Percentiles rank a stretch among this genome's conserved stretches.
These are phyloP conservation scores for Lanistes nyassanus DNA, from an alignment of 1,140 invertebrate genomes.

Conservation along the genomic window DNA sequence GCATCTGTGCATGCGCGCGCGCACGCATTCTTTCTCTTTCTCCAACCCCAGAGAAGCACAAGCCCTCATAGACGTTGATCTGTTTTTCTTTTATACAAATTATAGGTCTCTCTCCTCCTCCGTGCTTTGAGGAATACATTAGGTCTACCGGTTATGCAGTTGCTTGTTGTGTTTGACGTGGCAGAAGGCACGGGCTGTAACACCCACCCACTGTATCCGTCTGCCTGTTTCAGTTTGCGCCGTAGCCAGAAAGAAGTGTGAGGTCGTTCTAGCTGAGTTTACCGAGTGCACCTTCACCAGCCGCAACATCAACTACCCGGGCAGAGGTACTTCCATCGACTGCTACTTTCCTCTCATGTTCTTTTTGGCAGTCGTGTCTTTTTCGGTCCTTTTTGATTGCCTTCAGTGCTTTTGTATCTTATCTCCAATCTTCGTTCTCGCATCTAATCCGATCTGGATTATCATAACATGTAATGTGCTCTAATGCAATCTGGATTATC, in stretches of 20 bases:
- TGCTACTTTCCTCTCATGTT: too few species aligned
- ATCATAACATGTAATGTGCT: too few species aligned
- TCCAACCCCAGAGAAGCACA: too few species aligned
- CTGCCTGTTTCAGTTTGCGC: constrained; percentile 32
- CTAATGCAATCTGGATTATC: too few species aligned
- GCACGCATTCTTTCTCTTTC: too few species aligned
- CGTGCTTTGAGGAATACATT: neutral
- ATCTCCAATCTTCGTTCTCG: too few species aligned
- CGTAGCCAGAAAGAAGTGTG: constrained; percentile 29
- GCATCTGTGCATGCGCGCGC: neutral
- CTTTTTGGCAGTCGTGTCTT: too few species aligned
- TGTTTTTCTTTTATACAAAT: neutral
- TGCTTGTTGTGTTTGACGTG: neutral
- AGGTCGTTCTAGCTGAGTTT: constrained; percentile 35
- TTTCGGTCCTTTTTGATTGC: too few species aligned
- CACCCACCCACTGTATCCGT: neutral
- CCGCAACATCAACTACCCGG: constrained; percentile 33
- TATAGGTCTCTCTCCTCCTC: neutral
- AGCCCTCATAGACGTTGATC: neutral
- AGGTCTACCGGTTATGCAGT: neutral
- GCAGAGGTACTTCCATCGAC: constrained; percentile 25
- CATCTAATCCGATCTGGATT: too few species aligned
- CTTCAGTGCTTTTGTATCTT: too few species aligned
- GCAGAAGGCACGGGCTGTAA: neutral
- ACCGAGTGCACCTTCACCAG: constrained; percentile 39